phyloP scores from a whole-genome alignment of 2,888 invertebrate genomes.

The Adineta ricciae region DNA sequence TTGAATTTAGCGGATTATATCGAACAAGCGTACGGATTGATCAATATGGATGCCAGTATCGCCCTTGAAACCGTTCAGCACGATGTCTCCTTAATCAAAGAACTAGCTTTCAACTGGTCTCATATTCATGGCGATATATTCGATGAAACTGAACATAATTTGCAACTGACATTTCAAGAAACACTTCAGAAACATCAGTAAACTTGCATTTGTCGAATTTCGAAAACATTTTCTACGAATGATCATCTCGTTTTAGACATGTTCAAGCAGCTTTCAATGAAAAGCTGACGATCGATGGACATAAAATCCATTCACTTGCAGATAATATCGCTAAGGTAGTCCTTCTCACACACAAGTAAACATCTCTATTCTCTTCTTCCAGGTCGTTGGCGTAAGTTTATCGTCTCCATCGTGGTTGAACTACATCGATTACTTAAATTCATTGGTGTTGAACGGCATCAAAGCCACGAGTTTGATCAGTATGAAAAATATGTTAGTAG shows the following conservation, averaged over 20 bases:
- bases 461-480: conserved; percentile 46
- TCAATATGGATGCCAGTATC: conserved; percentile 46
- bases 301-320: conserved; percentile 43
- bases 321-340: conserved; percentile 44
- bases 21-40: conserved; percentile 46
- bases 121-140: conserved; percentile 41
- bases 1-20: conserved; percentile 49
- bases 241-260: conserved; percentile 37
- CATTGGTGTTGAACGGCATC: conserved; percentile 47
- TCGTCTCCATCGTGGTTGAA: conserved; percentile 50
- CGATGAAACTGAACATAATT: background rate
- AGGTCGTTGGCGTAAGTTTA: conserved; percentile 37
- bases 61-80: conserved; percentile 47
- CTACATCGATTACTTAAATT: conserved; percentile 48
- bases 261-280: conserved; percentile 43
- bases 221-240: background rate
- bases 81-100: conserved; percentile 43
- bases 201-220: no score
- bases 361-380: background rate
- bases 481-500: conserved; percentile 45
- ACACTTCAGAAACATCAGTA: background rate
- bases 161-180: background rate
- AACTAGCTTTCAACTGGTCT: conserved; percentile 33
- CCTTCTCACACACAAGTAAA: background rate
- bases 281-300: conserved; percentile 43